Base-by-base conservation (phyloP, 2,797 vertebrate genomes). In the Liparis tanakae region DNA sequence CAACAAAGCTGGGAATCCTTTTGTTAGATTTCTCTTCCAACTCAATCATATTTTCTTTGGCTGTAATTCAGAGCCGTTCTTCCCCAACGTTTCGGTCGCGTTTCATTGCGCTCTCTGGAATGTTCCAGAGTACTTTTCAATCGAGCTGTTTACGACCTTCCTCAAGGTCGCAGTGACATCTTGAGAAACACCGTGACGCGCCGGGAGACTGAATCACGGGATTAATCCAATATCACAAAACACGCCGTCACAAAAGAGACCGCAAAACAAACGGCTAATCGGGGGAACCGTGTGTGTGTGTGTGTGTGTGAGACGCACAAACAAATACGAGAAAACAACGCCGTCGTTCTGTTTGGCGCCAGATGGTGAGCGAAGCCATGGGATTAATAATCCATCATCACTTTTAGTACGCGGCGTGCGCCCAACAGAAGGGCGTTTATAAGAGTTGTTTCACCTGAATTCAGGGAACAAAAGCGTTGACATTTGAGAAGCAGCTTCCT, bases 191-290 rank as follows among this genome's bases (percentile, higher is more conserved):
- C 48, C 66, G 41, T 25, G 34, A 67, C 36, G 44, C 37, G 55
- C 66, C 30, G 25, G 67, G 25, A 55, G 66, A 82, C 7, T 67
- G 70, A 81, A 62, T 78, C 79, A 75, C 74, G 67, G 67, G 58
- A 82, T 88, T 80, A 80, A 76, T 85, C 60, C 48, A 78, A 83
- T 66, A 70, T 66, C 65, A 82, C 66, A 76, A 78, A 82, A 85
- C 58, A 70, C 33, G 75, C 39, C 41, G 50, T 64, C 71, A 73
- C 76, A 64, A 74, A 56, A 68, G n/a, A n/a, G 60, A 77, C 53
- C 33, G 59, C 41, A 67, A 63, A 22, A 22, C 13, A 22, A 53
- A 62, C n/a, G 25, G n/a, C 44, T 2, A 36, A 2, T 30, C 37
- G 44, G 55, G 51, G 54, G 59, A 65, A 62, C 54, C 17, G 25